Percentiles rank a stretch among this genome's conserved stretches.
Conservation (phyloP, 2,888 invertebrate species). For the Eilema depressum region DNA sequence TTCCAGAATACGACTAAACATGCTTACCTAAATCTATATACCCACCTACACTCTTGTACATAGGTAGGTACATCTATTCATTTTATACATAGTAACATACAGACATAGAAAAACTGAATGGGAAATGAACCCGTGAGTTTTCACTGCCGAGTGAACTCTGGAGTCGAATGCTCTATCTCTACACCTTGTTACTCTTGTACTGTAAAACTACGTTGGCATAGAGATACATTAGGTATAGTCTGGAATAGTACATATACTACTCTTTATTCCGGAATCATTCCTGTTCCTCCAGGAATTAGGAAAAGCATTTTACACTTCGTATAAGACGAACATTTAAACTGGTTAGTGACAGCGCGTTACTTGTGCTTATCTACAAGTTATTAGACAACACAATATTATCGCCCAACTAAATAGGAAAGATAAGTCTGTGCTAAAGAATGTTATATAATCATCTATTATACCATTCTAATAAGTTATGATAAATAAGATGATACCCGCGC, state of each 20-base stretch:
- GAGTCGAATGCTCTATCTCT: not conserved
- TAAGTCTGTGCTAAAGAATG: conserved; percentile 36
- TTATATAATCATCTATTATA: conserved; percentile 27
- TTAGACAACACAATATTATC: conserved; percentile 42
- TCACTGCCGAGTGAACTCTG: too few species aligned
- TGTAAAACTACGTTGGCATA: not conserved
- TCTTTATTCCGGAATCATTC: not conserved
- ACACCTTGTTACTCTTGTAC: not conserved
- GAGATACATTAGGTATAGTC: not conserved
- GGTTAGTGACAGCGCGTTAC: conserved; percentile 28
- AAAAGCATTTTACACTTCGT: conserved; percentile 27
- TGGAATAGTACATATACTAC: not conserved
- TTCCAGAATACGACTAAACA: too few species aligned
- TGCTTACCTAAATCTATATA: too few species aligned
- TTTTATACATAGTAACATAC: too few species aligned
- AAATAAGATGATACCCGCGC: conserved; percentile 26
- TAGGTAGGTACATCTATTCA: too few species aligned
- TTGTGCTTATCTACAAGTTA: conserved; percentile 46
- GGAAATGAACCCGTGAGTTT: not conserved
- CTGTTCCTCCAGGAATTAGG: not conserved
- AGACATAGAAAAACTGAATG: not conserved
- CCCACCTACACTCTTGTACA: too few species aligned
- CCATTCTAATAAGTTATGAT: conserved; percentile 5
- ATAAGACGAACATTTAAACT: conserved; percentile 7
- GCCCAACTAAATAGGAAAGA: conserved; percentile 36